These are phyloP conservation scores for Scatophagus argus DNA, from an alignment of 2,113 vertebrate species.

Conservation along the genomic window DNA sequence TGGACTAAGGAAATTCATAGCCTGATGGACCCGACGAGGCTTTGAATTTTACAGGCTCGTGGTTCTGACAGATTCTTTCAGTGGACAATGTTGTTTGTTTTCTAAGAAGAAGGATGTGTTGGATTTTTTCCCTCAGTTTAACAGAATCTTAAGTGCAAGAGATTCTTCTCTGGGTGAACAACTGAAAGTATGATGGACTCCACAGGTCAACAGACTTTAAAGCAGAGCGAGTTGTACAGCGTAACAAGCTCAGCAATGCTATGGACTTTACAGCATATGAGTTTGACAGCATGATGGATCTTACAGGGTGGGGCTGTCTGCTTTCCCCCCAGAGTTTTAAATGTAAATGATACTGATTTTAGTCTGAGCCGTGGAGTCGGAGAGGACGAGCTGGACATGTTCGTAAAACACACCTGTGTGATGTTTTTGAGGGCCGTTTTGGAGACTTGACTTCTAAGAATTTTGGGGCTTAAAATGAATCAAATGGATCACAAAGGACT, in stretches of 20 bases:
- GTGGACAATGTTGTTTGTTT: neutral
- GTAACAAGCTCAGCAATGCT: neutral
- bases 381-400: neutral
- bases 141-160: neutral
- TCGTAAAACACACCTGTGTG: neutral
- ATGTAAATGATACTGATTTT: neutral
- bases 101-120: accelerated
- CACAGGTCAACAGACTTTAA: neutral
- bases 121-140: neutral
- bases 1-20: neutral
- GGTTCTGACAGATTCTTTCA: neutral
- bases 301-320: conserved; percentile 1
- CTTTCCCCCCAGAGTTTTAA: neutral
- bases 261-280: neutral
- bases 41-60: neutral
- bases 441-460: conserved; percentile 8
- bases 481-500: neutral
- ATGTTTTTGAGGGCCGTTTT: neutral
- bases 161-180: neutral
- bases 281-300: neutral
- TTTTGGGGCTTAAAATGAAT: conserved; percentile 8
- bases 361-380: neutral
- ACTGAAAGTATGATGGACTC: neutral
- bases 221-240: conserved; percentile 17
- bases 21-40: neutral